These are phyloP conservation scores for Podarcis cretensis DNA, from an alignment of 2,113 vertebrate species.

Conservation along the genomic window DNA sequence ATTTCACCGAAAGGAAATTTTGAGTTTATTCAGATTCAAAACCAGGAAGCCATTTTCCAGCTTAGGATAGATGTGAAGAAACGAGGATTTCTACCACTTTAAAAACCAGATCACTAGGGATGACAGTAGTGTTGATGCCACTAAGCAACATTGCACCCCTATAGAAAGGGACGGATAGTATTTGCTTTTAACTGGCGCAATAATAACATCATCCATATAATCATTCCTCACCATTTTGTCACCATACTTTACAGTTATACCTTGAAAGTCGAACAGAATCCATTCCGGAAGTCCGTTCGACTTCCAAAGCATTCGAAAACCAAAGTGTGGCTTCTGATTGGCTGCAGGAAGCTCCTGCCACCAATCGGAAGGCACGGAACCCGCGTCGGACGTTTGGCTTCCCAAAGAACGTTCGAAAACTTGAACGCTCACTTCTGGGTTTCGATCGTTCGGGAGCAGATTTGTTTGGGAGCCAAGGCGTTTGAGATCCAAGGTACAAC, in stretches of 20 bases:
- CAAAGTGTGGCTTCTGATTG: not conserved
- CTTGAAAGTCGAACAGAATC: too few relatives aligned
- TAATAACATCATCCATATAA: constrained; percentile 11
- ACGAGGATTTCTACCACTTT: constrained; percentile 1
- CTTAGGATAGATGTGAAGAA: constrained; percentile 1
- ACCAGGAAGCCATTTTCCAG: not conserved
- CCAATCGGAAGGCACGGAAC: too few relatives aligned
- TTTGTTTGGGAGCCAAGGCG: too few relatives aligned
- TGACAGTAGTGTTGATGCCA: not conserved
- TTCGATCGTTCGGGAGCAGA: too few relatives aligned
- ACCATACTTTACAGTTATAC: not conserved
- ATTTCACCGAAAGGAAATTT: not conserved
- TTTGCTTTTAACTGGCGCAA: not conserved
- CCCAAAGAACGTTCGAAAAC: too few relatives aligned
- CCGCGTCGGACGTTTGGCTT: too few relatives aligned
- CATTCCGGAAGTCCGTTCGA: too few relatives aligned
- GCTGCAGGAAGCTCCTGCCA: not conserved
- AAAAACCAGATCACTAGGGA: not conserved
- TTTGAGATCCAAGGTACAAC: too few relatives aligned
- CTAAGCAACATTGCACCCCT: not conserved
- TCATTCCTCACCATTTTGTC: not conserved
- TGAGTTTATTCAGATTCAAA: not conserved
- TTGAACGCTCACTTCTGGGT: too few relatives aligned
- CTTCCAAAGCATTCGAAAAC: too few relatives aligned
- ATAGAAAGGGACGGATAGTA: not conserved